These are phyloP conservation scores for Colostygia pectinataria DNA, from an alignment of 2,888 invertebrate genomes.

Conservation along the genomic window DNA sequence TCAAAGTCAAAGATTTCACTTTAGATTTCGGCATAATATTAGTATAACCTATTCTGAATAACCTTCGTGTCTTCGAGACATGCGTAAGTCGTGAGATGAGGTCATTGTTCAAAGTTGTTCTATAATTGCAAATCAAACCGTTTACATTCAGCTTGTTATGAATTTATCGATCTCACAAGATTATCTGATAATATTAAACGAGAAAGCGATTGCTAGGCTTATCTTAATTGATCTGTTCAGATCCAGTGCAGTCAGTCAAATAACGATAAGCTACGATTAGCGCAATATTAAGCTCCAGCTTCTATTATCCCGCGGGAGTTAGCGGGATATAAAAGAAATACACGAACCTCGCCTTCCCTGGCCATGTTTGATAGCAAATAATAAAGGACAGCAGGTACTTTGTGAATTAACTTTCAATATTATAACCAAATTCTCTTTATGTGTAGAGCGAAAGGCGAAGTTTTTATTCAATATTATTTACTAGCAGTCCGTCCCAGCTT, in stretches of 20 bases:
- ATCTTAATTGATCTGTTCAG: conserved; percentile 22
- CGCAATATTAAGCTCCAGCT: conserved; percentile 61
- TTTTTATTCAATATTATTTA: no score
- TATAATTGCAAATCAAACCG: conserved; percentile 22
- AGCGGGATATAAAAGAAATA: conserved; percentile 65
- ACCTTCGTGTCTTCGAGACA: conserved; percentile 2
- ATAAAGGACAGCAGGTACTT: conserved; percentile 37
- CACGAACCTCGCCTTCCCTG: conserved; percentile 40
- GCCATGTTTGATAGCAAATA: conserved; percentile 54
- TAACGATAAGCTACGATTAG: conserved; percentile 34
- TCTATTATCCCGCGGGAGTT: conserved; percentile 61
- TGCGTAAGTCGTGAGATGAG: conserved; percentile 1
- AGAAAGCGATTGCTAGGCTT: conserved; percentile 14
- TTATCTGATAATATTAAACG: conserved; percentile 25
- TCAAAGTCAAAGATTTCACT: conserved; percentile 16
- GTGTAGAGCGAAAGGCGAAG: no score
- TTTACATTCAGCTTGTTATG: conserved; percentile 11
- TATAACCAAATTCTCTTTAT: no score
- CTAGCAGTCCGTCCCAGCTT: no score
- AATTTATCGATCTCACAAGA: conserved; percentile 3
- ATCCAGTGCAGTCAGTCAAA: conserved; percentile 16
- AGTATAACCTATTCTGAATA: conserved; percentile 1
- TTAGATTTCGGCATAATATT: conserved; percentile 10
- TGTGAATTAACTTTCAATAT: conserved; percentile 40
- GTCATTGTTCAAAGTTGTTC: conserved; percentile 5